These are phyloP conservation scores for Xestia rhomboidea DNA, from an alignment of 2,888 invertebrate species.

Conservation along the genomic window DNA sequence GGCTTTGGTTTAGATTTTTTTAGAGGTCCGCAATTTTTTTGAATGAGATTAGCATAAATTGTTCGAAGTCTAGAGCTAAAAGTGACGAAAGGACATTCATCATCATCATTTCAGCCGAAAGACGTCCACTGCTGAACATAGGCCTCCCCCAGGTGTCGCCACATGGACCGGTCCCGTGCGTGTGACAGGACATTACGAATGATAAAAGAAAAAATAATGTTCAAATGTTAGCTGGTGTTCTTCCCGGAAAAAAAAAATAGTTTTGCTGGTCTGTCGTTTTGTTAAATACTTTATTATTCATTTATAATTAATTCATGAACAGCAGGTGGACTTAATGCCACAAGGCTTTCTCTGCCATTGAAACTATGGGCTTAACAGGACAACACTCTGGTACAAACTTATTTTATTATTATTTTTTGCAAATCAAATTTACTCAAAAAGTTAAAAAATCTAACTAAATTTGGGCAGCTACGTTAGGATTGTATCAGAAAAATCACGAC, in stretches of 20 bases:
- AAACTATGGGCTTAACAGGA: neutral
- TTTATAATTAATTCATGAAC: neutral
- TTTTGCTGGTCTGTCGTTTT: neutral
- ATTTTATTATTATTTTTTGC: neutral
- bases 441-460: neutral
- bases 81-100: neutral
- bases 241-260: neutral
- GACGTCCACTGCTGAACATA: no score
- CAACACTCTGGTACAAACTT: neutral
- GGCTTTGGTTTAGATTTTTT: conserved; percentile 62
- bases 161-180: no score
- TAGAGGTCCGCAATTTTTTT: conserved; percentile 59
- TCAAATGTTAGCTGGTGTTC: neutral
- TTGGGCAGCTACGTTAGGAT: neutral
- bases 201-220: neutral
- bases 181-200: neutral
- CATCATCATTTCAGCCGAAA: no score
- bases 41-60: neutral
- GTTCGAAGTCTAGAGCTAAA: neutral
- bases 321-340: neutral
- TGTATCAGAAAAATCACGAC: neutral
- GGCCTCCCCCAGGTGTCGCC: no score
- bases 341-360: neutral
- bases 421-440: neutral
- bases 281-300: neutral